phyloP scores from a whole-genome alignment of 92 coral and sea anemone species.

The Epizoanthus ramosus region DNA sequence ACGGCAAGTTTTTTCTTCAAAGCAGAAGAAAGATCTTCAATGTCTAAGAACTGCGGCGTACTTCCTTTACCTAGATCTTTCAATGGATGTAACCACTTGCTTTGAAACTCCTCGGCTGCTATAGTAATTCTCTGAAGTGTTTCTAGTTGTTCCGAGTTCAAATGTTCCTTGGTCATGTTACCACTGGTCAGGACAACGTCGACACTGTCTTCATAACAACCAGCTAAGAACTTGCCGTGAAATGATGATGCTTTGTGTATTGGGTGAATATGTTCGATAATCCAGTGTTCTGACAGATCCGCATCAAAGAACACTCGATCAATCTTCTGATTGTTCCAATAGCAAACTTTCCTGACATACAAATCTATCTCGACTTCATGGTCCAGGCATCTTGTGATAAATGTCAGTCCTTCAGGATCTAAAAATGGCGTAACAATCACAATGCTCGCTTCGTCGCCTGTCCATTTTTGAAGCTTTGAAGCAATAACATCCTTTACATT shows the following conservation, averaged over 20 bases:
- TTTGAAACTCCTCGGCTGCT: constrained; percentile 1
- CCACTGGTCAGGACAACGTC: constrained; percentile 39
- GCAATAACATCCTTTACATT: background rate
- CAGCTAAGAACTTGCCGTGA: constrained; percentile 52
- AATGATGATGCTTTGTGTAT: constrained; percentile 25
- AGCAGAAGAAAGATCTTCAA: background rate
- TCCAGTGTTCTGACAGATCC: constrained; percentile 10
- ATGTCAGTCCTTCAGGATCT: constrained; percentile 31
- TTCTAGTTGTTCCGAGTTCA: constrained; percentile 43
- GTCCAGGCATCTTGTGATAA: constrained; percentile 8
- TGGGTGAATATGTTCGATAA: constrained; percentile 3
- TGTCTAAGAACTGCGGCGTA: background rate
- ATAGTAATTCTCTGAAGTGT: constrained; percentile 9
- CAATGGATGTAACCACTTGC: constrained; percentile 29
- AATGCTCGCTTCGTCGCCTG: constrained; percentile 19
- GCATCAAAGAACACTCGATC: constrained; percentile 28
- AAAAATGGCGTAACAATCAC: constrained; percentile 39
- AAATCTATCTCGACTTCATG: constrained; percentile 6
- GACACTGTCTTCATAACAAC: constrained; percentile 37
- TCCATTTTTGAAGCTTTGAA: constrained; percentile 11
- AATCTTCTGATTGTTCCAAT: constrained; percentile 43
- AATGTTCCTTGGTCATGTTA: constrained; percentile 46
- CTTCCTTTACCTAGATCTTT: background rate
- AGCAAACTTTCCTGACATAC: constrained; percentile 18
- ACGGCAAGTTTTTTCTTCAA: no score